phyloP scores from a whole-genome alignment of 2,113 vertebrate genomes.

The Promerops cafer region DNA sequence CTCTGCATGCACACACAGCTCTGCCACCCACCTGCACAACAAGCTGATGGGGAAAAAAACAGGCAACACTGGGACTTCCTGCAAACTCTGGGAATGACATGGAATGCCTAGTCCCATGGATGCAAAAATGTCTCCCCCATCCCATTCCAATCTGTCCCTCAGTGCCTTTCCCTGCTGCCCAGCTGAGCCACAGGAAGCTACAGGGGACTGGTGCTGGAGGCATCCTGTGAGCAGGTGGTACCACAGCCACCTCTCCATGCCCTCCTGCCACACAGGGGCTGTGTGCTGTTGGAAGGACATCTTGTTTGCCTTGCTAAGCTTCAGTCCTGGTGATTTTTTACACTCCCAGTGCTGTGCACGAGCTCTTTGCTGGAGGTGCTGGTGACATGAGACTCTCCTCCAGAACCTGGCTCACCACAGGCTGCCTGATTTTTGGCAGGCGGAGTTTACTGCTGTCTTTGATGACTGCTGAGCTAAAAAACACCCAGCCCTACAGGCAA shows the following conservation, averaged over 20 bases:
- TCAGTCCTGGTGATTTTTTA: neutral
- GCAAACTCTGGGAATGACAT: neutral
- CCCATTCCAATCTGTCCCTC: neutral
- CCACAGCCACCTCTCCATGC: accelerated
- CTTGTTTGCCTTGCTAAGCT: neutral
- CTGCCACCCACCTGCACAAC: neutral
- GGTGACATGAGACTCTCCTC: neutral
- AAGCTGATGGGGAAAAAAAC: no score
- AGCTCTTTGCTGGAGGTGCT: neutral
- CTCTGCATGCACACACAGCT: neutral
- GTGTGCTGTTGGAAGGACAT: neutral
- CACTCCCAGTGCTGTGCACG: accelerated
- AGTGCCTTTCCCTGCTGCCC: neutral
- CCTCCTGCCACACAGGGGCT: accelerated
- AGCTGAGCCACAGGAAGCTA: neutral
- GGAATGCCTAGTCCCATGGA: neutral
- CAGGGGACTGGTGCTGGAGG: accelerated
- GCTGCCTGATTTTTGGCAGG: neutral
- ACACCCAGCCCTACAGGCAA: neutral
- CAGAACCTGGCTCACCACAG: neutral
- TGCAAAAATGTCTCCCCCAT: neutral
- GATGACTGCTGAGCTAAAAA: neutral
- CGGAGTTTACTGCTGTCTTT: neutral
- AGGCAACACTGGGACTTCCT: neutral
- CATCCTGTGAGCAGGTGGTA: neutral